A percentile compares a stretch with the other conserved stretches of the same genome.
phyloP scores from a whole-genome alignment of 2,888 invertebrate genomes.

The Panopea generosa region DNA sequence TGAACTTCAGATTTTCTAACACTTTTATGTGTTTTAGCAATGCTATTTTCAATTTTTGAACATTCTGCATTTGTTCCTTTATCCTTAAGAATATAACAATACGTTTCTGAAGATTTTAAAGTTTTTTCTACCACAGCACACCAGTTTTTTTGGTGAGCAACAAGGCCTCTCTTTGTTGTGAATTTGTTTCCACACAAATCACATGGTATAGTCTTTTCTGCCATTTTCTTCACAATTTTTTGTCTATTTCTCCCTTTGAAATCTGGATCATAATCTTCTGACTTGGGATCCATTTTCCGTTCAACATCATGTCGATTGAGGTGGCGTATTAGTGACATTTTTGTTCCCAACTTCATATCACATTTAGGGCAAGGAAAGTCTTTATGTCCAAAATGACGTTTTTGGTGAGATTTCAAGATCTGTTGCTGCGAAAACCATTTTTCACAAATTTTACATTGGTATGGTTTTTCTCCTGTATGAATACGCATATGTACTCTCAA shows the following conservation, averaged over 20 bases:
- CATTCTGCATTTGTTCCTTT: no score
- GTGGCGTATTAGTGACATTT: constrained; percentile 23
- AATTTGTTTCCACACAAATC: constrained; percentile 22
- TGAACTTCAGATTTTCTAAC: no score
- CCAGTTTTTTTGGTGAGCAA: constrained; percentile 29
- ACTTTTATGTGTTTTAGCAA: no score
- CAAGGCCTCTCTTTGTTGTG: constrained; percentile 32
- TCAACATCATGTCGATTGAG: constrained; percentile 16
- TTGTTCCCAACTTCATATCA: constrained; percentile 22
- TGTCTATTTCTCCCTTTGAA: not conserved
- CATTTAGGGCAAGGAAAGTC: constrained; percentile 38
- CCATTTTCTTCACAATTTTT: constrained; percentile 35
- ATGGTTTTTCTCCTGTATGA: constrained; percentile 32
- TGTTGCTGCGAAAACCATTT: constrained; percentile 27
- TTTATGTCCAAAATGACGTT: constrained; percentile 24
- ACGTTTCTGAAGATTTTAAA: not conserved
- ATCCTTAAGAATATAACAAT: no score
- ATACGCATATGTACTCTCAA: constrained; percentile 21
- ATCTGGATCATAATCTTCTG: no score
- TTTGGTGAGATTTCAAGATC: constrained; percentile 18
- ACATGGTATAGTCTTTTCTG: constrained; percentile 33
- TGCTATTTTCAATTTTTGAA: no score
- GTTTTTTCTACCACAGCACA: constrained; percentile 7
- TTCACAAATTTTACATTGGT: constrained; percentile 30
- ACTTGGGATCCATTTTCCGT: constrained; percentile 6